phyloP scores from a whole-genome alignment of 2,888 invertebrate genomes.

The Molorchus minor region DNA sequence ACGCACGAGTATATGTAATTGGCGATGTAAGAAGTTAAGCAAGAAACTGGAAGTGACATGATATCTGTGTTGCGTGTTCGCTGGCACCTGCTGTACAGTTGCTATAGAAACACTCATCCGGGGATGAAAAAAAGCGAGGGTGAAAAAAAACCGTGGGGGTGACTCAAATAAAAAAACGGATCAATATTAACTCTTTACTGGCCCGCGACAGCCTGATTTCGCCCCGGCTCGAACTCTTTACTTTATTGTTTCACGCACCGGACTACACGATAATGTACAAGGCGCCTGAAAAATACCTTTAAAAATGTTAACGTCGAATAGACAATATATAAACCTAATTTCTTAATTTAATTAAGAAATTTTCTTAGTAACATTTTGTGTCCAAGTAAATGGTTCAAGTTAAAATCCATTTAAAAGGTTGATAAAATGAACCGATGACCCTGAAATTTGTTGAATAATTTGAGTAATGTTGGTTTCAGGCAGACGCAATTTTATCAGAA shows the following conservation, averaged over 20 bases:
- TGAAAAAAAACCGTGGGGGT: slow-evolving; percentile 69
- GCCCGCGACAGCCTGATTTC: slow-evolving; percentile 50
- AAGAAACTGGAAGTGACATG: slow-evolving; percentile 61
- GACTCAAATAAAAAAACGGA: slow-evolving; percentile 73
- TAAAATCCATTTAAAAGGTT: too few relatives aligned
- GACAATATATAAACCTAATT: not conserved
- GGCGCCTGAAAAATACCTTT: too few relatives aligned
- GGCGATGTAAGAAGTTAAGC: slow-evolving; percentile 54
- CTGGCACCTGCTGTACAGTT: slow-evolving; percentile 68
- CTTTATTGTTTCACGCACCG: slow-evolving; percentile 20
- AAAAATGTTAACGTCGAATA: not conserved
- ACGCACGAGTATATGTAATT: slow-evolving; percentile 49
- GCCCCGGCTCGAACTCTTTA: slow-evolving; percentile 23
- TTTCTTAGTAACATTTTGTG: too few relatives aligned
- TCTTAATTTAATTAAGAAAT: too few relatives aligned
- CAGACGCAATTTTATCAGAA: too few relatives aligned
- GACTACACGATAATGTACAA: too few relatives aligned
- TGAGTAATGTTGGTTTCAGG: too few relatives aligned
- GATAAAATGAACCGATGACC: too few relatives aligned
- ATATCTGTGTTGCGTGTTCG: slow-evolving; percentile 63
- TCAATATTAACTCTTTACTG: slow-evolving; percentile 75
- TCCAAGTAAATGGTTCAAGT: too few relatives aligned
- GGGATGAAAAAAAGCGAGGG: slow-evolving; percentile 65
- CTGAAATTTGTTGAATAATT: too few relatives aligned
- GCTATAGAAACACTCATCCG: slow-evolving; percentile 73